A percentile compares a stretch with the other conserved stretches of the same genome.
Evolutionary conservation across 2,113 vertebrate genomes (phyloP).

Genomic region (Myotis davidii): DNA sequence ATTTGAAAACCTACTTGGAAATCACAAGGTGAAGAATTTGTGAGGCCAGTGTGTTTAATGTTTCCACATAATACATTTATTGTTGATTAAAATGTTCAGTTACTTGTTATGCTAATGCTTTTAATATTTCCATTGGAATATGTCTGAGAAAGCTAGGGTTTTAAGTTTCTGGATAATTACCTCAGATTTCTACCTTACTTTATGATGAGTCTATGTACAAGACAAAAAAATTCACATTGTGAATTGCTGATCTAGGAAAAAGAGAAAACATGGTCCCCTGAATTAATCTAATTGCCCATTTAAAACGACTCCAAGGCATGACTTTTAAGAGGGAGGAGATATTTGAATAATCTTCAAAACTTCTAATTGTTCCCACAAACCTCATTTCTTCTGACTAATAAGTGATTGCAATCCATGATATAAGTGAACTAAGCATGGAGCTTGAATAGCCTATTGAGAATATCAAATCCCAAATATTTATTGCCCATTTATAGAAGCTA

Average conservation of each 20-base stretch:
- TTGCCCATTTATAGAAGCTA: neutral
- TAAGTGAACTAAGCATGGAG: neutral
- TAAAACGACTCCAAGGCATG: neutral
- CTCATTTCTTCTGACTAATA: neutral
- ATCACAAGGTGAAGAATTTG: neutral
- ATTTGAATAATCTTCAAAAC: neutral
- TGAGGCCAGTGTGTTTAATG: neutral
- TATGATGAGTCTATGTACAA: neutral
- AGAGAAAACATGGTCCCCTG: neutral
- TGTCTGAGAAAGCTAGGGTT: neutral
- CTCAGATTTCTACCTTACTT: neutral
- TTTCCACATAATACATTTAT: neutral
- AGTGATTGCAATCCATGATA: neutral
- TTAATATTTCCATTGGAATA: neutral
- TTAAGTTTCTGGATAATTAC: constrained; percentile 6
- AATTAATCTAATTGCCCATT: neutral
- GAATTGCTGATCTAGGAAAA: constrained; percentile 7
- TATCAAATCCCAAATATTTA: neutral
- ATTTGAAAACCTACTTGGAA: neutral
- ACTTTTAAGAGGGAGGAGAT: neutral
- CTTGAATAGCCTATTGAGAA: neutral
- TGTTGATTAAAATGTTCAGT: constrained; percentile 7
- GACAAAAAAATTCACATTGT: neutral
- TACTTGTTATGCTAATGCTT: neutral
- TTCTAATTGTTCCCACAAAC: neutral